A percentile compares a stretch with the other conserved stretches of the same genome.
Evolutionary conservation across 2,113 vertebrate genomes (phyloP).

Genomic region (Tylochromis polylepis): DNA sequence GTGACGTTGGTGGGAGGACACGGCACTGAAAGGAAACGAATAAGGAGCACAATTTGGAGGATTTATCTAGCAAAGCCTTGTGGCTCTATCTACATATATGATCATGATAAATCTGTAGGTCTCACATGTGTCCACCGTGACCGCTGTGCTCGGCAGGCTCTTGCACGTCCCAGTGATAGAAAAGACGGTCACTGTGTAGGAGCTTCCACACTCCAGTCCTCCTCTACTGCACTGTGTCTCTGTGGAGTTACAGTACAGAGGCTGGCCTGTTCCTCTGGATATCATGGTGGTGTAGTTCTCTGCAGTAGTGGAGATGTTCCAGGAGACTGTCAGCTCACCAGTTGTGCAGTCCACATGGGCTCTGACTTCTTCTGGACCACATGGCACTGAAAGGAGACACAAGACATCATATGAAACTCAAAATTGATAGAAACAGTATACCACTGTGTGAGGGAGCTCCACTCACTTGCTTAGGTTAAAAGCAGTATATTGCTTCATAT

Average conservation of each 20-base stretch:
- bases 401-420: background rate
- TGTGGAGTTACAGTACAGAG: slow-evolving; percentile 43
- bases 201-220: slow-evolving; percentile 46
- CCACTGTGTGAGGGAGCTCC: background rate
- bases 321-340: slow-evolving; percentile 37
- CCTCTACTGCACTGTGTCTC: slow-evolving; percentile 26
- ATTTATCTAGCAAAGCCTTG: background rate
- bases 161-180: slow-evolving; percentile 29
- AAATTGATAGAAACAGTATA: background rate
- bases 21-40: slow-evolving; percentile 37
- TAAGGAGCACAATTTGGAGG: background rate
- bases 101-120: background rate
- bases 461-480: background rate
- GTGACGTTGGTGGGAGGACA: slow-evolving; percentile 57
- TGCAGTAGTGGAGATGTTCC: slow-evolving; percentile 37
- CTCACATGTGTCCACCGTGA: slow-evolving; percentile 52
- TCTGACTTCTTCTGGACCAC: slow-evolving; percentile 44
- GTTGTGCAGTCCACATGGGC: slow-evolving; percentile 39
- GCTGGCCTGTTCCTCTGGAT: slow-evolving; percentile 14
- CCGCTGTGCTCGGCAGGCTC: slow-evolving; percentile 44
- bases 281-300: slow-evolving; percentile 45
- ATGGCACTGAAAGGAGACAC: slow-evolving; percentile 49
- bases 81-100: background rate
- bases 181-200: slow-evolving; percentile 19
- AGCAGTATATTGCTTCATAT: background rate